These are phyloP conservation scores for Merops nubicus DNA, from an alignment of 2,113 vertebrate genomes.

Conservation along the genomic window DNA sequence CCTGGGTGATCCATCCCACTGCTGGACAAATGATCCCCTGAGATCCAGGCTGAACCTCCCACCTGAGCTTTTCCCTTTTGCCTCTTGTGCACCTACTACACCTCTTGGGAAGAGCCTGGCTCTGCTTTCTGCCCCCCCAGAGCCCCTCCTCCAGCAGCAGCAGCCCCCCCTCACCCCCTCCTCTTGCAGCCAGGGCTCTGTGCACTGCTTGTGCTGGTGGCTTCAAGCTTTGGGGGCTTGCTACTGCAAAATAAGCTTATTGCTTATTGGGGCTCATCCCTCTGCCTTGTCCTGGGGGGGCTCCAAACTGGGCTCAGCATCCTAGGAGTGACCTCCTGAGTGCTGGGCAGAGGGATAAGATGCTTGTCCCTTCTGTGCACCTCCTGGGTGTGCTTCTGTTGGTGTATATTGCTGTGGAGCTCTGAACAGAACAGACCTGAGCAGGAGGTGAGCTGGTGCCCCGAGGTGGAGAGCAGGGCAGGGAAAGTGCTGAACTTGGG, in stretches of 20 bases:
- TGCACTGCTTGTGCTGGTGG: neutral
- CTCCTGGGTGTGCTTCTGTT: neutral
- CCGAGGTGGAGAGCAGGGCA: neutral
- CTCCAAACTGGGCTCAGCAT: neutral
- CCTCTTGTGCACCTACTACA: neutral
- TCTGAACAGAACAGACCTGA: neutral
- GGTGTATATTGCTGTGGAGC: accelerated
- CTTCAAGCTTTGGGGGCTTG: neutral
- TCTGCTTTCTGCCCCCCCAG: neutral
- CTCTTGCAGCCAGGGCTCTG: neutral
- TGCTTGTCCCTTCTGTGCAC: neutral
- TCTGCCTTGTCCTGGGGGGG: neutral
- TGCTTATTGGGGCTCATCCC: too few species aligned
- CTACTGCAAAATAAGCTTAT: neutral
- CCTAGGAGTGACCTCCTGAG: neutral
- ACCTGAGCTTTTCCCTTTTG: neutral
- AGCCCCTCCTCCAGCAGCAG: neutral
- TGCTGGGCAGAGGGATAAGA: neutral
- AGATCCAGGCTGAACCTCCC: neutral
- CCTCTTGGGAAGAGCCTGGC: neutral
- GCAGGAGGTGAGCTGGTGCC: neutral
- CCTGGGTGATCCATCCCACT: neutral
- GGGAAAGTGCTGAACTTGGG: neutral
- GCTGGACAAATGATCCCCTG: neutral
- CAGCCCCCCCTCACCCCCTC: neutral